Percentiles rank a stretch among this genome's conserved stretches.
Conservation (phyloP, 2,797 vertebrate species). For the Toxotes lorentzi region DNA sequence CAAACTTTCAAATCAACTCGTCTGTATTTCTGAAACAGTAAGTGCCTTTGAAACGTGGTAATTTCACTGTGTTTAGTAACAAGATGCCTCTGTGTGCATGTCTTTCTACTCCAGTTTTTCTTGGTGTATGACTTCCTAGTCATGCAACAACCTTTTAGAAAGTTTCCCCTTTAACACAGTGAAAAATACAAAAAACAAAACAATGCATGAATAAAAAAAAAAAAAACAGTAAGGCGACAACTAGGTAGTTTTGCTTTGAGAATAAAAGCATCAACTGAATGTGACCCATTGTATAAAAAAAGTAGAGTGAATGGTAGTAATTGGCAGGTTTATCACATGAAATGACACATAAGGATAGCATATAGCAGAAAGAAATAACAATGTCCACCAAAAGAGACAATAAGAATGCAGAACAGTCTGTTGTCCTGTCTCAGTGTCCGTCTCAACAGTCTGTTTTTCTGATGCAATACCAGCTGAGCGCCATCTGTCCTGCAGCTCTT, state of each 20-base stretch:
- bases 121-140: slow-evolving; percentile 34
- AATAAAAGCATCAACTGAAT: slow-evolving; percentile 67
- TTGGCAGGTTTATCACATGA: slow-evolving; percentile 61
- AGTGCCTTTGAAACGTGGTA: slow-evolving; percentile 22
- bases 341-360: slow-evolving; percentile 49
- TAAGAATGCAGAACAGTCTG: slow-evolving; percentile 22
- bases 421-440: slow-evolving; percentile 33
- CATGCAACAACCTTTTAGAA: slow-evolving; percentile 37
- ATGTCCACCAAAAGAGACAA: slow-evolving; percentile 47
- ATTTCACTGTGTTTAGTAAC: slow-evolving; percentile 28
- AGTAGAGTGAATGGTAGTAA: slow-evolving; percentile 68
- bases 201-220: slow-evolving; percentile 42
- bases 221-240: slow-evolving; percentile 34
- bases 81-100: slow-evolving; percentile 31
- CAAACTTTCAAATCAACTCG: slow-evolving; percentile 25
- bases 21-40: slow-evolving; percentile 43
- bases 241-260: slow-evolving; percentile 62
- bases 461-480: slow-evolving; percentile 24
- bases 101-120: slow-evolving; percentile 31
- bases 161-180: slow-evolving; percentile 40
- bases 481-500: slow-evolving; percentile 47
- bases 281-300: slow-evolving; percentile 66
- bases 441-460: slow-evolving; percentile 42
- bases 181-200: slow-evolving; percentile 31
- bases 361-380: slow-evolving; percentile 42